phyloP scores from a whole-genome alignment of 1,140 invertebrate genomes.

The Drosophila suzukii region DNA sequence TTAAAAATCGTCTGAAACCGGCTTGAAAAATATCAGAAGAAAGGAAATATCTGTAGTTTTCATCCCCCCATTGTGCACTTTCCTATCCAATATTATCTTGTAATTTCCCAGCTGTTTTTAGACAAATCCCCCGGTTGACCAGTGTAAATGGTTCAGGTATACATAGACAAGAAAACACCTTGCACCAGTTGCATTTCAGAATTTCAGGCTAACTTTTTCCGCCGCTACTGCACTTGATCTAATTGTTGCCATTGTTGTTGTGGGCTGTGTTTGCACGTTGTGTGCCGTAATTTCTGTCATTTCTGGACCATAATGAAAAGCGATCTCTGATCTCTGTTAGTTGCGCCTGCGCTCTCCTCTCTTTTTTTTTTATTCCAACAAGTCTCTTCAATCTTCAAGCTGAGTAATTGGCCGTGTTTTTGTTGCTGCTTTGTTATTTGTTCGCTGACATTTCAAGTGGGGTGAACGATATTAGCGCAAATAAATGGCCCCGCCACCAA shows the following conservation, averaged over 20 bases:
- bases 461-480: conserved; percentile 82
- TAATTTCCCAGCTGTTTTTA: conserved; percentile 32
- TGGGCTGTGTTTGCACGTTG: conserved; percentile 22
- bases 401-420: conserved; percentile 44
- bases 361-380: conserved; percentile 1
- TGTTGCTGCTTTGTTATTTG: conserved; percentile 40
- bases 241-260: conserved; percentile 27
- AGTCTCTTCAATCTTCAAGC: conserved; percentile 14
- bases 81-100: not conserved
- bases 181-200: conserved; percentile 65
- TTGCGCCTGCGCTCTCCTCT: conserved; percentile 45
- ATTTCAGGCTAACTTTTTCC: conserved; percentile 47
- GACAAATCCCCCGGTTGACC: conserved; percentile 8
- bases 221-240: conserved; percentile 24
- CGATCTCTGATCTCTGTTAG: conserved; percentile 32
- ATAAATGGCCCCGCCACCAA: conserved; percentile 74
- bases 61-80: conserved; percentile 23
- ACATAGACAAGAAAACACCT: conserved; percentile 60
- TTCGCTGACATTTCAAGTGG: conserved; percentile 79
- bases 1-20: conserved; percentile 14
- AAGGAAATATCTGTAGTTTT: conserved; percentile 13
- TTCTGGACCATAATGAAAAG: conserved; percentile 22
- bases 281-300: conserved; percentile 14
- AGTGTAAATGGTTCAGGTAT: conserved; percentile 51
- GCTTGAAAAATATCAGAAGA: conserved; percentile 13